Conservation (phyloP, 2,888 invertebrate species). For the Ceratothoa steindachneri region DNA sequence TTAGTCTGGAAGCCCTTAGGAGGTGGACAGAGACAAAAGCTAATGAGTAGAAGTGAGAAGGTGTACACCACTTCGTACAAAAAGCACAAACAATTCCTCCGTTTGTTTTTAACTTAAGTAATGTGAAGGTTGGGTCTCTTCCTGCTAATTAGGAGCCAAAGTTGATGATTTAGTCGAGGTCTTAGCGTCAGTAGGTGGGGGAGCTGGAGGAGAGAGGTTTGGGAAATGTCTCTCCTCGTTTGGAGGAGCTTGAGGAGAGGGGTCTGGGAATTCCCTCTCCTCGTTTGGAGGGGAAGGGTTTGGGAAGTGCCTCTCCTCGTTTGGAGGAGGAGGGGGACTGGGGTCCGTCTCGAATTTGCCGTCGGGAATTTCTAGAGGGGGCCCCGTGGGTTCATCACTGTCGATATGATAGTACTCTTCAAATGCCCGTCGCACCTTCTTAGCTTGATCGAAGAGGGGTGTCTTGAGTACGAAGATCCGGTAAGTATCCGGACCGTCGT, state of each 20-base stretch:
- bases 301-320: not conserved
- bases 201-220: not conserved
- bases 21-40: too few species aligned
- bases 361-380: not conserved
- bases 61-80: too few species aligned
- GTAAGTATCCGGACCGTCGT: not conserved
- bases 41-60: too few species aligned
- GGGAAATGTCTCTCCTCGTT: not conserved
- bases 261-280: not conserved
- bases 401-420: not conserved
- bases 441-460: not conserved
- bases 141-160: too few species aligned
- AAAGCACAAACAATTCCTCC: too few species aligned
- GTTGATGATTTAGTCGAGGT: not conserved
- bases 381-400: not conserved
- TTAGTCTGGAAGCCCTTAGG: too few species aligned
- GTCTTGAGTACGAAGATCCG: not conserved
- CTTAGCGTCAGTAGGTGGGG: not conserved
- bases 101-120: too few species aligned
- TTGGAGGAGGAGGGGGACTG: not conserved
- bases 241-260: not conserved
- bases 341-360: not conserved
- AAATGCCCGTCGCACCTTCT: not conserved
- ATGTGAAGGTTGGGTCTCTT: too few species aligned
- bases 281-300: not conserved